Percentiles rank a stretch among this genome's conserved stretches.
Evolutionary conservation across 2,888 invertebrate genomes (phyloP).

Genomic region (Platycnemis pennipes): DNA sequence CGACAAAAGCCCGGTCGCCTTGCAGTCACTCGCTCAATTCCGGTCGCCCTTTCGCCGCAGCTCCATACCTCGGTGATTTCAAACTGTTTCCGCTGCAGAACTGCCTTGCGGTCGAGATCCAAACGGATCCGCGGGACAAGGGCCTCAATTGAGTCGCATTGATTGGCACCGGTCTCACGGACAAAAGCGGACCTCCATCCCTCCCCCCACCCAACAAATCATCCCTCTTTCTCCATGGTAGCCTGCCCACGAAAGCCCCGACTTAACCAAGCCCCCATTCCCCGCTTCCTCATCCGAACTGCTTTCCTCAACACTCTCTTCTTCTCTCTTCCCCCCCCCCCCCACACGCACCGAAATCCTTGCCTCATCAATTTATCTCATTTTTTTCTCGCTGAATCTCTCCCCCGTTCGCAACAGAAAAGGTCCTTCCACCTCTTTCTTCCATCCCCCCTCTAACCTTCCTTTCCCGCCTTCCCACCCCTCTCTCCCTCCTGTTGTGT

Average conservation of each 20-base stretch:
- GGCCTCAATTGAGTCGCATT: constrained; percentile 54
- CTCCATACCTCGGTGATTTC: constrained; percentile 49
- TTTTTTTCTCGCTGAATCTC: neutral
- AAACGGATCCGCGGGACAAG: constrained; percentile 62
- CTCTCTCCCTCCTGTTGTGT: neutral
- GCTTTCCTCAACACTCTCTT: neutral
- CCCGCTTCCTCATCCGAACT: neutral
- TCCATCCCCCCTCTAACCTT: neutral
- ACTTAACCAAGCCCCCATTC: neutral
- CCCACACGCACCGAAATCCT: neutral
- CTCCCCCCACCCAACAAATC: neutral
- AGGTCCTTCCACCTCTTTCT: neutral
- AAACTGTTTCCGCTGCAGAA: constrained; percentile 19
- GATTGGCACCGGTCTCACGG: constrained; percentile 50
- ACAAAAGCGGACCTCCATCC: neutral
- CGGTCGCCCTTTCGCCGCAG: constrained; percentile 13
- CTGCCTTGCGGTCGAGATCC: constrained; percentile 46
- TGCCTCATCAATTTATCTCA: constrained; percentile 6
- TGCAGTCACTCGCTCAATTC: constrained; percentile 12
- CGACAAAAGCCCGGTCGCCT: neutral
- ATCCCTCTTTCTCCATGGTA: neutral
- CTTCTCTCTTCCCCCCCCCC: neutral
- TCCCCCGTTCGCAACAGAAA: neutral
- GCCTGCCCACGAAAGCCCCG: neutral
- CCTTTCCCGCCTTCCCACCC: neutral